phyloP scores from a whole-genome alignment of 2,888 invertebrate genomes.

The Stictocephala bisonia region DNA sequence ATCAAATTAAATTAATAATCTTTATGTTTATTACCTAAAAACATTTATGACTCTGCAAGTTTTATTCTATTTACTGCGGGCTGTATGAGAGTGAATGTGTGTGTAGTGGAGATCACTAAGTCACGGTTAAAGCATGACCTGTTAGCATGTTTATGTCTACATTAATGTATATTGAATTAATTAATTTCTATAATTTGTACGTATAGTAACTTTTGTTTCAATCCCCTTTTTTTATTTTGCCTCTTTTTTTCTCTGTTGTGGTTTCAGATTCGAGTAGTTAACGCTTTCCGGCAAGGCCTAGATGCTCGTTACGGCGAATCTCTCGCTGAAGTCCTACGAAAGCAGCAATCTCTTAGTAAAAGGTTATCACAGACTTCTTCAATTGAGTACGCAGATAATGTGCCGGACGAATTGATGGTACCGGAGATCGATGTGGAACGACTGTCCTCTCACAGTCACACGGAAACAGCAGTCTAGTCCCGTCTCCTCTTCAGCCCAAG shows the following conservation, averaged over 20 bases:
- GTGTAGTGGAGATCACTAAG: slow-evolving; percentile 36
- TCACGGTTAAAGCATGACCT: slow-evolving; percentile 18
- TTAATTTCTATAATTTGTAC: background rate
- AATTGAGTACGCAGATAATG: slow-evolving; percentile 91
- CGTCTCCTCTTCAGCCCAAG: slow-evolving; percentile 18
- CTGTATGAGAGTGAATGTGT: background rate
- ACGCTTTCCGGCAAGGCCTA: slow-evolving; percentile 99
- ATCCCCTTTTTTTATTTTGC: background rate
- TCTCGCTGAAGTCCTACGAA: slow-evolving; percentile 92
- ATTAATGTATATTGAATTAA: background rate
- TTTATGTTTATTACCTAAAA: too few relatives aligned
- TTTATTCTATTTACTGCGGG: too few relatives aligned
- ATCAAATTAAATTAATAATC: too few relatives aligned
- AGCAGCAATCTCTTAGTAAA: slow-evolving; percentile 92
- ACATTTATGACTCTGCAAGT: too few relatives aligned
- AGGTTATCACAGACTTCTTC: slow-evolving; percentile 92
- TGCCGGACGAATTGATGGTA: slow-evolving; percentile 88
- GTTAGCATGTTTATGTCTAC: slow-evolving; percentile 20
- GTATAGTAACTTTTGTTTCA: background rate
- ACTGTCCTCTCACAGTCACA: slow-evolving; percentile 92
- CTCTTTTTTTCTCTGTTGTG: slow-evolving; percentile 60
- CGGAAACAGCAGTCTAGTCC: slow-evolving; percentile 90
- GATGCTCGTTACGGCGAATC: slow-evolving; percentile 93
- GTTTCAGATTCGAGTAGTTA: slow-evolving; percentile 99
- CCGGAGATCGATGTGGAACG: slow-evolving; percentile 94